Evolutionary conservation across 1,140 invertebrate species (phyloP).

Genomic region (Drosophila jambulina): DNA sequence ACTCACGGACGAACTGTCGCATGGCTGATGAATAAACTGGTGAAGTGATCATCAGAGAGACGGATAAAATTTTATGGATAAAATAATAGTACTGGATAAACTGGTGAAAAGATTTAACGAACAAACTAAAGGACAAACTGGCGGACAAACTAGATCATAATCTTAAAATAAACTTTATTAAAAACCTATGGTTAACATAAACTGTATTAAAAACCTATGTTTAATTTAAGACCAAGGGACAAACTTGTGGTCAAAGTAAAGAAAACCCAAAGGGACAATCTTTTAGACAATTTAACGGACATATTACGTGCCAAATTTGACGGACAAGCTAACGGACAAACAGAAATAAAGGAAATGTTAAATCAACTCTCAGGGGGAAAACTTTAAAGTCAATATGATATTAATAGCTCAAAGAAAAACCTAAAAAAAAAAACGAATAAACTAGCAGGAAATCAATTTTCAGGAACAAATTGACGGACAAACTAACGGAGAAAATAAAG

Average conservation of each 20-base stretch:
- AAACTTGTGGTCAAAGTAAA: not conserved
- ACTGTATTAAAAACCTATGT: not conserved
- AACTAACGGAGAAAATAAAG: not conserved
- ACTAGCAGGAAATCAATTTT: not conserved
- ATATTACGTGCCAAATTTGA: not conserved
- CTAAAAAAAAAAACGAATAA: no score
- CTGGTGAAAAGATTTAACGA: not conserved
- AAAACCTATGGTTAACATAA: no score
- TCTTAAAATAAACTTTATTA: not conserved
- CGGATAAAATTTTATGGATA: not conserved
- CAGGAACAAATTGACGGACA: not conserved
- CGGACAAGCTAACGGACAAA: not conserved
- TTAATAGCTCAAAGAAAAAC: not conserved
- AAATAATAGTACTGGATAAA: slow-evolving; percentile 3
- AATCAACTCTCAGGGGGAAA: not conserved
- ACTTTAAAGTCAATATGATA: no score
- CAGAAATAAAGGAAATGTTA: not conserved
- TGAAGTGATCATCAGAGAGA: not conserved
- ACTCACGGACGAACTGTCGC: not conserved
- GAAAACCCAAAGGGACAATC: not conserved
- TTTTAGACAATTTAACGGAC: not conserved
- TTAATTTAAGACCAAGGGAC: no score
- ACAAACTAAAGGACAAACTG: not conserved
- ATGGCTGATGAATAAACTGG: slow-evolving; percentile 1
- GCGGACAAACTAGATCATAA: no score